Conservation (phyloP, 2,113 vertebrate species). For the Solenodon paradoxus region DNA sequence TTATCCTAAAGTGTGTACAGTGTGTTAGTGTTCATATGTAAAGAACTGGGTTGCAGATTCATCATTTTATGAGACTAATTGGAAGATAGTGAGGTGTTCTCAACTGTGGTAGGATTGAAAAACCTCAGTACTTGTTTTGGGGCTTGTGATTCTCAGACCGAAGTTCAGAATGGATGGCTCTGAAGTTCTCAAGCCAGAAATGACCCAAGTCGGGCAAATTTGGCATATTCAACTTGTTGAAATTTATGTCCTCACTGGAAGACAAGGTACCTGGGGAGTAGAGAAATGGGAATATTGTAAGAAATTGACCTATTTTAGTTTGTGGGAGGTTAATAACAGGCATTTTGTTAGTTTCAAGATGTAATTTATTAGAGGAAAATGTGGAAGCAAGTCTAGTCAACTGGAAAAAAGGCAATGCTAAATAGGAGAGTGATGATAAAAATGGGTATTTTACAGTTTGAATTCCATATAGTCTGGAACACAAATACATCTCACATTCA, state of each 20-base stretch:
- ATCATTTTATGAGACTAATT: neutral
- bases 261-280: neutral
- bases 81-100: neutral
- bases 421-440: neutral
- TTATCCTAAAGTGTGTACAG: neutral
- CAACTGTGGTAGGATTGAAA: neutral
- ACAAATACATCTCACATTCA: neutral
- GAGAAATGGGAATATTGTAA: neutral
- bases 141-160: neutral
- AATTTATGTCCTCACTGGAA: neutral
- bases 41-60: neutral
- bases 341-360: neutral
- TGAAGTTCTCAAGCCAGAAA: neutral
- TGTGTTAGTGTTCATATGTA: neutral
- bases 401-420: neutral
- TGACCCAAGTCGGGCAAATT: neutral
- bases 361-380: neutral
- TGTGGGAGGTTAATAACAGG: neutral
- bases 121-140: neutral
- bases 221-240: neutral
- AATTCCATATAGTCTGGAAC: neutral
- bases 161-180: neutral
- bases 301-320: neutral
- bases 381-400: neutral
- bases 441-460: neutral